Evolutionary conservation across 2,888 invertebrate genomes (phyloP), one percentile per base, ranked within the genome.

Genomic region (Cheilosia variabilis): DNA sequence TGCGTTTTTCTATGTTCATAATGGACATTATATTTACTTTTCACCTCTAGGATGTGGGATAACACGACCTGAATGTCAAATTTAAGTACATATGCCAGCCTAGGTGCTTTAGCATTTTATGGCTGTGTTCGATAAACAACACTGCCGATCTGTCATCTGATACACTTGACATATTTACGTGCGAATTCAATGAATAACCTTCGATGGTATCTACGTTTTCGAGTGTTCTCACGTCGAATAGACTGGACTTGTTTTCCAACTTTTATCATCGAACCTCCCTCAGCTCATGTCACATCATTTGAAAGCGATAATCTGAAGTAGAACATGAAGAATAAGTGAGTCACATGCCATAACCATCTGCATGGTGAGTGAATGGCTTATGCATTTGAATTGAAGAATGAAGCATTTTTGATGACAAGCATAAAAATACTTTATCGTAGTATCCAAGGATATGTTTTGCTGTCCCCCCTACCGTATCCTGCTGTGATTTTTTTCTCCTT

Each of bases 361-460:
- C 60, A 45, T 27, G 2, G 24, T 15, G 55, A 19, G 19, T 19
- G 17, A 10, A 45, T 43, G 22, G 31, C n/a, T 34, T 43, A 43
- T 22, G 45, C 37, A 58, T 55, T 63, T 65, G 45, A 73, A 55
- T 55, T 45, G 13, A 22, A 65, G 63, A 45, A 71, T 71, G 76
- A 82, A 65, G 76, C 69, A 76, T 69, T 65, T 65, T 76, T 65
- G 76, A 65, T 71, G 76, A 69, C 75, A 69, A 50, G 19, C 65
- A 66, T 41, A 75, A 75, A 47, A 75, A 66, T 75, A 57, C 50
- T 60, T 50, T 66, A 65, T 63, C 45, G 65, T 24, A 15, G 22
- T 10, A 50, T 37, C 27, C 31, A 10, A 24, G 27, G 19, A 52
- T 19, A 27, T 68, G 43, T 6, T 43, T 68, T 43, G 27, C 10